A percentile compares a stretch with the other conserved stretches of the same genome.
Evolutionary conservation across 2,113 vertebrate species (phyloP).

Genomic region (Ophthalmolycus amberensis): DNA sequence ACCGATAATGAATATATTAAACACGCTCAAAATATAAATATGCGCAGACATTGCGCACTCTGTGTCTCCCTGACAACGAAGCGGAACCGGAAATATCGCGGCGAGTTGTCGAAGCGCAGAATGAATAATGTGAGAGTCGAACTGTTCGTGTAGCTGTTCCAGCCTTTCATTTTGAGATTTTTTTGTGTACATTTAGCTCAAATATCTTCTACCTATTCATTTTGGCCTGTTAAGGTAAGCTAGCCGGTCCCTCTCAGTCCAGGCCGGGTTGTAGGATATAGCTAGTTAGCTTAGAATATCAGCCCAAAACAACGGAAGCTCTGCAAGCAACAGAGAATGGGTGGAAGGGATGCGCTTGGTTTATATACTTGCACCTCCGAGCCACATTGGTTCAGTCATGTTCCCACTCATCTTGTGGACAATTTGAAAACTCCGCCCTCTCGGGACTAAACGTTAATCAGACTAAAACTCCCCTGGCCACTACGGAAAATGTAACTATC

Average conservation of each 20-base stretch:
- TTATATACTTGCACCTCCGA: accelerated
- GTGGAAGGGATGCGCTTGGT: constrained; percentile 19
- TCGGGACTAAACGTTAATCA: accelerated
- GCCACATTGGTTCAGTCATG: accelerated
- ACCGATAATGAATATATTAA: no score
- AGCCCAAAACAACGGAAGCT: constrained; percentile 4
- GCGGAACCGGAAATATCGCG: constrained; percentile 70
- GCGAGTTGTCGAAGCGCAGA: constrained; percentile 37
- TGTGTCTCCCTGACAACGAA: constrained; percentile 40
- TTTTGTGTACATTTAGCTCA: neutral
- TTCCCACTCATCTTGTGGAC: accelerated
- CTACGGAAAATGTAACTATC: neutral
- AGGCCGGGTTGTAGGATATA: neutral
- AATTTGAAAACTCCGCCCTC: neutral
- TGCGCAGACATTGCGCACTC: constrained; percentile 35
- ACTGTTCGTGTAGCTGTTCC: constrained; percentile 1
- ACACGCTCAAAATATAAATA: constrained; percentile 3
- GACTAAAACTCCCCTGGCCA: neutral
- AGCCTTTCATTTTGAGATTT: neutral
- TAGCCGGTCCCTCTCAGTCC: no score
- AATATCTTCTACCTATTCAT: neutral
- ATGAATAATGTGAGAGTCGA: constrained; percentile 66
- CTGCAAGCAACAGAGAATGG: neutral
- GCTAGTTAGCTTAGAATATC: constrained; percentile 18
- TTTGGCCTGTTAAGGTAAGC: constrained; percentile 62